Percentiles rank a stretch among this genome's conserved stretches.
Evolutionary conservation across 2,113 vertebrate species (phyloP).

Genomic region (Halichoerus grypus): DNA sequence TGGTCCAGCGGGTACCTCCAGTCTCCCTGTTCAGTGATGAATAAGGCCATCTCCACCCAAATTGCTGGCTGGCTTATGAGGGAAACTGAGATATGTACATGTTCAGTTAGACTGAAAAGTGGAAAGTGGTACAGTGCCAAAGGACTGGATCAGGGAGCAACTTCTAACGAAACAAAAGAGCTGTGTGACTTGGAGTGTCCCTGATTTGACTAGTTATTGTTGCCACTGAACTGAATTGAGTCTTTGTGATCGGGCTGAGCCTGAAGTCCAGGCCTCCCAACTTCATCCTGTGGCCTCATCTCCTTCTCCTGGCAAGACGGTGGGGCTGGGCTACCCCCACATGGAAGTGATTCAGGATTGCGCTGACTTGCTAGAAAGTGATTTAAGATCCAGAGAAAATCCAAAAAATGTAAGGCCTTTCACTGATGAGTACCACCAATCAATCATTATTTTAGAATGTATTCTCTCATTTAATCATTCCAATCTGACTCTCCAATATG

Average conservation of each 20-base stretch:
- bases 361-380: background rate
- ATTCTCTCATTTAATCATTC: background rate
- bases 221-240: background rate
- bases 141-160: background rate
- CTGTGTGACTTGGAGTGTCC: background rate
- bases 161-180: background rate
- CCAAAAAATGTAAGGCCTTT: constrained; percentile 3
- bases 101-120: background rate
- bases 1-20: background rate
- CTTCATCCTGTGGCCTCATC: background rate
- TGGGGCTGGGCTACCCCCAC: rapidly evolving
- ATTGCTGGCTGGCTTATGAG: background rate
- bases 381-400: background rate
- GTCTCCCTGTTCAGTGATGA: background rate
- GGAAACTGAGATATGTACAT: background rate
- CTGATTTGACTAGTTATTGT: background rate
- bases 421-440: background rate
- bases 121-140: background rate
- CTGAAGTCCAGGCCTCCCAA: background rate
- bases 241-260: background rate
- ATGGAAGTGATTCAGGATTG: background rate
- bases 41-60: background rate
- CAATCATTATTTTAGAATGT: background rate
- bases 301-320: background rate
- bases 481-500: background rate